These are phyloP conservation scores for Diachasma alloeum DNA, from an alignment of 1,140 invertebrate genomes.

Conservation along the genomic window DNA sequence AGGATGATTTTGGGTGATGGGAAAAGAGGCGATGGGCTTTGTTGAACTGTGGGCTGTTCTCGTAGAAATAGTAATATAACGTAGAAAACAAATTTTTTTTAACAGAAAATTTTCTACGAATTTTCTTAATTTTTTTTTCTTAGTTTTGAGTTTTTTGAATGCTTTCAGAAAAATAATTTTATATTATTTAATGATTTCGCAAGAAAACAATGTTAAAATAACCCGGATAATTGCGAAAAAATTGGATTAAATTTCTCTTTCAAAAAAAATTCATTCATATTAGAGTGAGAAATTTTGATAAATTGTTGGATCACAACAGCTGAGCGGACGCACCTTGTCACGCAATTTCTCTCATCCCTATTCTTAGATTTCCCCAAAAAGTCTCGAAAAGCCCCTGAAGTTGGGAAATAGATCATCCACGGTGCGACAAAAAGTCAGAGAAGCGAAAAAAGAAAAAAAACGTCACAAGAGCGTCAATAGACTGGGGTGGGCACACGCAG, in stretches of 20 bases:
- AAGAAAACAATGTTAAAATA: too few species aligned
- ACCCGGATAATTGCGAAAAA: too few species aligned
- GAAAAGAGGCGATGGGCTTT: background rate
- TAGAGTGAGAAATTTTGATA: background rate
- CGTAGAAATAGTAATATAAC: background rate
- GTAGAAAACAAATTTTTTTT: too few species aligned
- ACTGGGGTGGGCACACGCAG: conserved; percentile 34
- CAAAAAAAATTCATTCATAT: background rate
- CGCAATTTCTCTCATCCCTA: conserved; percentile 31
- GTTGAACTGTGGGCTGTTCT: background rate
- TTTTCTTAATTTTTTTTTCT: too few species aligned
- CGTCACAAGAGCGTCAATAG: background rate
- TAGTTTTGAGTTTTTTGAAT: too few species aligned
- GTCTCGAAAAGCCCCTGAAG: background rate
- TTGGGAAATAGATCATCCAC: background rate
- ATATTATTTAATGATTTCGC: too few species aligned
- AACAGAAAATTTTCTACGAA: too few species aligned
- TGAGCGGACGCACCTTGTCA: conserved; percentile 48
- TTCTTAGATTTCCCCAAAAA: conserved; percentile 29
- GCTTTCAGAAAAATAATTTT: too few species aligned
- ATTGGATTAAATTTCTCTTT: too few species aligned
- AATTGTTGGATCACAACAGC: conserved; percentile 32
- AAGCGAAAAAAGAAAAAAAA: background rate
- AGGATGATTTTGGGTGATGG: conserved; percentile 14
- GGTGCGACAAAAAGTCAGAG: background rate